Evolutionary conservation across 2,113 vertebrate genomes (phyloP).

Genomic region (Lanius ludovicianus): DNA sequence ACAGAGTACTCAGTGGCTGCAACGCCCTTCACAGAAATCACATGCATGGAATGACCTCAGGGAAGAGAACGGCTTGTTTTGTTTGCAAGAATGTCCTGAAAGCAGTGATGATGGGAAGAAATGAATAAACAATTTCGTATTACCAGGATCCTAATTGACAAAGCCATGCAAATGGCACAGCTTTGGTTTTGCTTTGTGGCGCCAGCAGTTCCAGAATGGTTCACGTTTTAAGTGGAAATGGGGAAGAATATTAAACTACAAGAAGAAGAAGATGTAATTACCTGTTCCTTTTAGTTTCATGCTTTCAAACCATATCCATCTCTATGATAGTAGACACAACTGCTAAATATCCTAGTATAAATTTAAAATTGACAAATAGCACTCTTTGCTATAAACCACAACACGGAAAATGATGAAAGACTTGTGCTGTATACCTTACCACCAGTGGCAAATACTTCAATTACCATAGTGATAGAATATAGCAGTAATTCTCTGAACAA

Average conservation of each 20-base stretch:
- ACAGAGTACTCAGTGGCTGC: background rate
- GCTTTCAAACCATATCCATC: constrained; percentile 9
- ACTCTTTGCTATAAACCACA: background rate
- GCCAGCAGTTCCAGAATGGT: background rate
- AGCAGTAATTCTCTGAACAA: constrained; percentile 16
- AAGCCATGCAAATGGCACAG: background rate
- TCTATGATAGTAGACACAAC: background rate
- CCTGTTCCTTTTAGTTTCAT: background rate
- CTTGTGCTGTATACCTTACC: background rate
- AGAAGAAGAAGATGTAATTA: background rate
- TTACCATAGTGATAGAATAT: background rate
- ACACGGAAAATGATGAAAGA: constrained; percentile 25
- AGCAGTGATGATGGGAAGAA: background rate
- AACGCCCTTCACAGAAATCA: background rate
- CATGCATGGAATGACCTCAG: background rate
- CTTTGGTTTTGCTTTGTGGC: background rate
- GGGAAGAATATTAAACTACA: background rate
- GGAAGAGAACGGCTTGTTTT: background rate
- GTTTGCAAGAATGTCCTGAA: background rate
- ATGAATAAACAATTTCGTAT: background rate
- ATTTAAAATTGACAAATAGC: constrained; percentile 40
- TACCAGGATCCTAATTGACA: background rate
- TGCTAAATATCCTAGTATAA: constrained; percentile 4
- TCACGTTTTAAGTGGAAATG: background rate
- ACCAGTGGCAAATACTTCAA: constrained; percentile 42